Evolutionary conservation across 1,140 invertebrate genomes (phyloP).

Genomic region (Drosophila persimilis): DNA sequence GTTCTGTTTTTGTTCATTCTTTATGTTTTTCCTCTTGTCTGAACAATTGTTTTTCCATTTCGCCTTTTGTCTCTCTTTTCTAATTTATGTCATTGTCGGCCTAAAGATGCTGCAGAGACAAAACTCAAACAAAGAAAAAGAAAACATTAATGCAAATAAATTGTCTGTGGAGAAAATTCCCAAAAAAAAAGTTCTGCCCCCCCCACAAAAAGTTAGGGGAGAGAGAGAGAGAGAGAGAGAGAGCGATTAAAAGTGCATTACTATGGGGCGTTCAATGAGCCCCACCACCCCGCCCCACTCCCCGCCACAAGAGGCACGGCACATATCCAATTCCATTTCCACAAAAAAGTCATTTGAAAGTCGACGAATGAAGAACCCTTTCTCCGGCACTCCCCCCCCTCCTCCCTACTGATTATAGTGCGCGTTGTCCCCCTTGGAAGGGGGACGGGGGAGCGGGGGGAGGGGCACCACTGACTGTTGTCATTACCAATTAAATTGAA

Average conservation of each 20-base stretch:
- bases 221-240: constrained; percentile 1
- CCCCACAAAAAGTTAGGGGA: neutral
- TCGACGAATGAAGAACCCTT: constrained; percentile 42
- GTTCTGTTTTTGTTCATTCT: constrained; percentile 14
- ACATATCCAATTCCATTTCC: constrained; percentile 9
- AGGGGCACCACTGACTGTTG: constrained; percentile 18
- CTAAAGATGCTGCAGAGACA: constrained; percentile 34
- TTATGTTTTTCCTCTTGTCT: constrained; percentile 39
- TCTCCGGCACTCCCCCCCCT: neutral
- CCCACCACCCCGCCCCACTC: too few species aligned
- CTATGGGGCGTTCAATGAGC: neutral
- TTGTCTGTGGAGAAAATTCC: constrained; percentile 31
- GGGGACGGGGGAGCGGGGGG: too few species aligned
- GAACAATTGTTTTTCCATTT: constrained; percentile 67
- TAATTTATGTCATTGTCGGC: constrained; percentile 53
- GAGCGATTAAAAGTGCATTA: constrained; percentile 72
- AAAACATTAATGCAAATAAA: constrained; percentile 76
- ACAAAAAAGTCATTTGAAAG: constrained; percentile 56
- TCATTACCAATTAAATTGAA: constrained; percentile 76
- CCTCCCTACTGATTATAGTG: constrained; percentile 42
- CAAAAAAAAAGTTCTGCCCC: constrained; percentile 19
- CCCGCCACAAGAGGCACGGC: too few species aligned
- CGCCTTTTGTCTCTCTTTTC: constrained; percentile 7
- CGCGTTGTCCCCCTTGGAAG: constrained; percentile 28
- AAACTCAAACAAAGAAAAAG: neutral